phyloP scores from a whole-genome alignment of 2,797 vertebrate genomes.

The Notolabrus celidotus region DNA sequence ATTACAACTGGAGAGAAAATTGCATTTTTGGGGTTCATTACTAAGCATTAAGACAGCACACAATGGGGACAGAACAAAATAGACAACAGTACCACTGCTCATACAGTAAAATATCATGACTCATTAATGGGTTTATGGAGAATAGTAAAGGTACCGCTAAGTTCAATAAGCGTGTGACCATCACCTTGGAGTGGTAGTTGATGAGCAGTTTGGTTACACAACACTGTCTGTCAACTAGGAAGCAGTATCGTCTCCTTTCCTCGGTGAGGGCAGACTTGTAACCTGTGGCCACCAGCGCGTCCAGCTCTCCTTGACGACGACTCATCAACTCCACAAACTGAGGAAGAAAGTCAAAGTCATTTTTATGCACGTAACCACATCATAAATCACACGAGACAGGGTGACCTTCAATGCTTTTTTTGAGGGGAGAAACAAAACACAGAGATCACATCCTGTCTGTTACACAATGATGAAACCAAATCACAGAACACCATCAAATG shows the following conservation, averaged over 20 bases:
- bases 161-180: not conserved
- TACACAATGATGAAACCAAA: conserved; percentile 54
- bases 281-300: conserved; percentile 87
- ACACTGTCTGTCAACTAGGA: conserved; percentile 91
- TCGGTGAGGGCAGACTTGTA: conserved; percentile 90
- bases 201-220: conserved; percentile 90
- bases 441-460: too few species aligned
- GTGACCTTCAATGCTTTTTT: conserved; percentile 57
- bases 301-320: conserved; percentile 88
- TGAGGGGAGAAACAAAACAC: conserved; percentile 5
- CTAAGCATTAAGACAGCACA: too few species aligned
- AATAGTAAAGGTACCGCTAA: too few species aligned
- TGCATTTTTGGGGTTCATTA: too few species aligned
- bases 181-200: conserved; percentile 90
- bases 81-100: not conserved
- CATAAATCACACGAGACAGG: not conserved
- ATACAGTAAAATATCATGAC: not conserved
- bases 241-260: conserved; percentile 90
- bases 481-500: conserved; percentile 25
- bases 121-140: too few species aligned
- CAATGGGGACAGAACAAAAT: not conserved
- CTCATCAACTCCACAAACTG: conserved; percentile 92
- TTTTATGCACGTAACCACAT: not conserved
- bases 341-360: not conserved
- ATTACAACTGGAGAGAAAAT: not conserved